Evolutionary conservation across 2,113 vertebrate species (phyloP).

Genomic region (Perca schrenkii): DNA sequence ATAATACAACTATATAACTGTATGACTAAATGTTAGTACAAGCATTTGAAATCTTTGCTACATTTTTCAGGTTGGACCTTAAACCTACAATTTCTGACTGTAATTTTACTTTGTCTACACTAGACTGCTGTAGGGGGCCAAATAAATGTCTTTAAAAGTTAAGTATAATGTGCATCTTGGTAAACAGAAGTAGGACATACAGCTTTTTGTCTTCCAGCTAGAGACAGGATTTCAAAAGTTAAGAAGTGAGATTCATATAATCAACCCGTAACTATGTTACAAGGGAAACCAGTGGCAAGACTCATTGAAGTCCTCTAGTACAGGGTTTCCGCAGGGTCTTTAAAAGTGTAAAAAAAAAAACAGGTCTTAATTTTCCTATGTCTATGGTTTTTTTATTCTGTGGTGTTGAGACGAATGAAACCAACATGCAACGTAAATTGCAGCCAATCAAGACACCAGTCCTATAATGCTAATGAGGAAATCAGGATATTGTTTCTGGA

Average conservation of each 20-base stretch:
- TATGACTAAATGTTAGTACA: neutral
- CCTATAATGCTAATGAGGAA: no score
- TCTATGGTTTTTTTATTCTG: no score
- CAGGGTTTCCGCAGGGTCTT: no score
- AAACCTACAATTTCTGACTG: neutral
- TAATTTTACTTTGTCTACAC: neutral
- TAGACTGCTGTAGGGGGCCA: neutral
- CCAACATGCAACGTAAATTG: no score
- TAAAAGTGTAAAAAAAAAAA: no score
- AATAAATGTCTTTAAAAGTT: neutral
- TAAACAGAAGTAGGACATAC: neutral
- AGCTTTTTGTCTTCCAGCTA: neutral
- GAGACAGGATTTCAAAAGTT: neutral
- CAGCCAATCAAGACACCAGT: no score
- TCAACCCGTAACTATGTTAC: neutral
- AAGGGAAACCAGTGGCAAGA: neutral
- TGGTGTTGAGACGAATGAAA: no score
- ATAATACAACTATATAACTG: neutral
- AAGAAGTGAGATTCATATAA: no score
- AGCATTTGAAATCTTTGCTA: neutral
- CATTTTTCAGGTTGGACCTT: neutral
- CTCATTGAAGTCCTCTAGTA: neutral
- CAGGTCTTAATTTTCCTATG: no score
- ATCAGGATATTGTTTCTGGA: no score
- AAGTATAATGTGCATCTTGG: neutral